Base-by-base conservation (phyloP, 2,797 vertebrate genomes). In the Coranthus polyacanthus region DNA sequence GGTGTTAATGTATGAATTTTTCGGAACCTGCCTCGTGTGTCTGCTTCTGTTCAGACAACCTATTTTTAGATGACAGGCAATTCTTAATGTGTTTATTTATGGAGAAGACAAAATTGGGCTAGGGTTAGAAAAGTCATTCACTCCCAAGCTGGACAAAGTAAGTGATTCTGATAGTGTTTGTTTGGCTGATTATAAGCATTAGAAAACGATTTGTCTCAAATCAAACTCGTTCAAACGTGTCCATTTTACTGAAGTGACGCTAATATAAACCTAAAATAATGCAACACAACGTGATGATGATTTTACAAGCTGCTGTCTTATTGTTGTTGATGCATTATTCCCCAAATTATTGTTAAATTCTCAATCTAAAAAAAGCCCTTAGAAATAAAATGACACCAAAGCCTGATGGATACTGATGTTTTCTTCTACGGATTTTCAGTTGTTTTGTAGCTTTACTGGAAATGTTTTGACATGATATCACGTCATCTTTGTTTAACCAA, bases 401-500 rank as follows among this genome's bases (percentile, higher is more conserved):
- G 57, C 11, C 11, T 34, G 17, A 16, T 42, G 47, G 50, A 59
- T 59, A 49, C 22, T 47, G 51, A 67, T 58, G 38, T 59, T 50
- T 73, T 22, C 51, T 32, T 66, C 29, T 13, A 29, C 62, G 18
- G 46, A n/a, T n/a, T n/a, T n/a, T n/a, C 46, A 18, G 10, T 36
- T 49, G 13, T 52, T 75, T 60, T 65, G 4, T 24, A 29, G 52
- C 12, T 52, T 13, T 10, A 36, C 2, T 66, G 36, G 24, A 69
- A 47, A 20, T 61, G 18, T 62, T 70, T 32, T 60, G 39, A 75
- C 15, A 8, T 57, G 20, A 60, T 29, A 67, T 22, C 22, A 52
- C 68, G 62, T 20, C 54, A 59, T 61, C 18, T 78, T 43, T 71
- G 50, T 71, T 65, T 50, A 61, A 46, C 26, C 34, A 39, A 37